phyloP scores from a whole-genome alignment of 2,113 vertebrate species.

The Cisticola juncidis region DNA sequence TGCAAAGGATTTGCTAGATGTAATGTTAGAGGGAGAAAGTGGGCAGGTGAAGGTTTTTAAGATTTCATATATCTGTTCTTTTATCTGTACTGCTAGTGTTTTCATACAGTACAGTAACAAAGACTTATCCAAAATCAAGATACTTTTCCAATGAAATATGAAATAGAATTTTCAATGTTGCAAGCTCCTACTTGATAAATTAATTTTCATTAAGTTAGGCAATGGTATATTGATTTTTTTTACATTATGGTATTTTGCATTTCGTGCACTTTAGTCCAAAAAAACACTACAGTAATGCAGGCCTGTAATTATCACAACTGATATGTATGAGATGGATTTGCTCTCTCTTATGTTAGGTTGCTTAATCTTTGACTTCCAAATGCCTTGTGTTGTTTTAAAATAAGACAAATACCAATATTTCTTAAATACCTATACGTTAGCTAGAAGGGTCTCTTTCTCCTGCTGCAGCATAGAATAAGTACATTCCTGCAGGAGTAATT shows the following conservation, averaged over 20 bases:
- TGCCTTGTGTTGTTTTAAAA: not conserved
- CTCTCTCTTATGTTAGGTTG: not conserved
- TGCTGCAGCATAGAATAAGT: not conserved
- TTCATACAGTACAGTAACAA: not conserved
- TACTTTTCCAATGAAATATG: not conserved
- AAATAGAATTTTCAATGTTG: not conserved
- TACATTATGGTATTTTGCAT: not conserved
- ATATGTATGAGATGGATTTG: not conserved
- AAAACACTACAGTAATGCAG: not conserved
- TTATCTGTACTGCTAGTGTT: not conserved
- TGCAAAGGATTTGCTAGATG: not conserved
- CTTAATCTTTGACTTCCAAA: not conserved
- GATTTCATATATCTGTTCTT: not conserved
- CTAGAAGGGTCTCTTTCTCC: not conserved
- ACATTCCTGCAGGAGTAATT: fast-evolving
- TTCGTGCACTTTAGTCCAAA: not conserved
- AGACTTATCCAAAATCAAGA: not conserved
- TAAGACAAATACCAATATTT: not conserved
- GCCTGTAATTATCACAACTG: not conserved
- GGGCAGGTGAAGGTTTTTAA: not conserved
- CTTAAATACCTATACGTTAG: not conserved
- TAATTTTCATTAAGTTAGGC: not conserved
- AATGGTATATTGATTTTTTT: not conserved
- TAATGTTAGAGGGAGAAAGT: not conserved
- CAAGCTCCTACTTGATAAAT: not conserved